Percentiles rank a stretch among this genome's conserved stretches.
Conservation (phyloP, 2,113 vertebrate species). For the Oncorhynchus tshawytscha region DNA sequence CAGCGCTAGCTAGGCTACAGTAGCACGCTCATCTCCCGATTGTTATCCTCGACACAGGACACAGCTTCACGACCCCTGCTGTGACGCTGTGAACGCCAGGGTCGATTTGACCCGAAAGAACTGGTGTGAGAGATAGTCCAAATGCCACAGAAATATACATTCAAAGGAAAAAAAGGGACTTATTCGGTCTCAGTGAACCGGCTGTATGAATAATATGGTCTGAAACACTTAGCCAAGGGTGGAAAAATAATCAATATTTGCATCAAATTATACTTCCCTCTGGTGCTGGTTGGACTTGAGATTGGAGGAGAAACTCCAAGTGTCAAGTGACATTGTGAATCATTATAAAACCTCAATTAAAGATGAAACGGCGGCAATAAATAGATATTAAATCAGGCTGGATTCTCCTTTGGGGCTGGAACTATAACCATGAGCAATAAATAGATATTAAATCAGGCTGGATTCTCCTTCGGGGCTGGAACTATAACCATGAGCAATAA, state of each 20-base stretch:
- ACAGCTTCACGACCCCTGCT: neutral
- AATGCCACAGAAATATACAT: neutral
- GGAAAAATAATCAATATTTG: neutral
- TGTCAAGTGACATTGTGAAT: constrained; percentile 55
- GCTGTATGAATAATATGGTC: too few relatives aligned
- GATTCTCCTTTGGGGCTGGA: constrained; percentile 46
- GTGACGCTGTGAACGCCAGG: neutral
- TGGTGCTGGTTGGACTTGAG: neutral
- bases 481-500: constrained; percentile 37
- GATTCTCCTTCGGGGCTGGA: constrained; percentile 46
- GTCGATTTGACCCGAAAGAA: neutral
- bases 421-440: constrained; percentile 37
- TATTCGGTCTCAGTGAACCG: too few relatives aligned
- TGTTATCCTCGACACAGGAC: constrained; percentile 11
- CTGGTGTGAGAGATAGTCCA: too few relatives aligned
- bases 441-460: constrained; percentile 54
- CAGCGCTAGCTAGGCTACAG: neutral
- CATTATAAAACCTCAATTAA: constrained; percentile 64
- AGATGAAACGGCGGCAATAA: constrained; percentile 48
- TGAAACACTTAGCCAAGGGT: neutral
- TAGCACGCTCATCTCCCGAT: neutral
- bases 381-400: constrained; percentile 54
- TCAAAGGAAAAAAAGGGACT: too few relatives aligned
- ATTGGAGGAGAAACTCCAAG: constrained; percentile 12
- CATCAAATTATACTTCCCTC: neutral